Conservation (phyloP, 2,113 vertebrate species). For the Astatoreochromis straeleni region DNA sequence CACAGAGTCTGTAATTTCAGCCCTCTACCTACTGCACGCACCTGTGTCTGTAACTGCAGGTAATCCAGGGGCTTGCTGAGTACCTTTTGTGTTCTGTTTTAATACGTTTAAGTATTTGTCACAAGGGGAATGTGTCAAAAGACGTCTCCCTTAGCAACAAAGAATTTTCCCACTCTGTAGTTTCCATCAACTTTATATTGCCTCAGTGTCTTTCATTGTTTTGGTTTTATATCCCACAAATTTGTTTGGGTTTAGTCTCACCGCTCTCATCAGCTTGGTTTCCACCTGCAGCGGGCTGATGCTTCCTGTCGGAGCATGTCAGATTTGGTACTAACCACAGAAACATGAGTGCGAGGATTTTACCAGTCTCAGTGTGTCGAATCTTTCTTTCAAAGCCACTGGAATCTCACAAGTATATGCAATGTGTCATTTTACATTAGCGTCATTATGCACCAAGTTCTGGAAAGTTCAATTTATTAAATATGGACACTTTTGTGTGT, state of each 20-base stretch:
- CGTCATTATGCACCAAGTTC: background rate
- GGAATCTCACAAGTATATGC: background rate
- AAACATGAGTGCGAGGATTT: background rate
- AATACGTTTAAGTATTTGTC: background rate
- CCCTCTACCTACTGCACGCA: background rate
- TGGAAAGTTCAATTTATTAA: background rate
- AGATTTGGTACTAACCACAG: background rate
- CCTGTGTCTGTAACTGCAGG: background rate
- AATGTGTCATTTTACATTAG: fast-evolving
- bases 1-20: background rate
- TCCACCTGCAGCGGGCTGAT: background rate
- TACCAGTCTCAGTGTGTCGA: fast-evolving
- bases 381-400: background rate
- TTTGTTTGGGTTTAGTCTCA: background rate
- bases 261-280: background rate
- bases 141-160: background rate
- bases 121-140: background rate
- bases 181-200: background rate
- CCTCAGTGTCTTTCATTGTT: background rate
- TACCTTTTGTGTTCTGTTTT: background rate
- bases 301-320: background rate
- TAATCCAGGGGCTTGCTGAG: background rate
- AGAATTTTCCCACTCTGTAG: background rate
- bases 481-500: background rate
- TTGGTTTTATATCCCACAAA: background rate